phyloP scores from a whole-genome alignment of 2,113 vertebrate species.

The Cnemophilus loriae region DNA sequence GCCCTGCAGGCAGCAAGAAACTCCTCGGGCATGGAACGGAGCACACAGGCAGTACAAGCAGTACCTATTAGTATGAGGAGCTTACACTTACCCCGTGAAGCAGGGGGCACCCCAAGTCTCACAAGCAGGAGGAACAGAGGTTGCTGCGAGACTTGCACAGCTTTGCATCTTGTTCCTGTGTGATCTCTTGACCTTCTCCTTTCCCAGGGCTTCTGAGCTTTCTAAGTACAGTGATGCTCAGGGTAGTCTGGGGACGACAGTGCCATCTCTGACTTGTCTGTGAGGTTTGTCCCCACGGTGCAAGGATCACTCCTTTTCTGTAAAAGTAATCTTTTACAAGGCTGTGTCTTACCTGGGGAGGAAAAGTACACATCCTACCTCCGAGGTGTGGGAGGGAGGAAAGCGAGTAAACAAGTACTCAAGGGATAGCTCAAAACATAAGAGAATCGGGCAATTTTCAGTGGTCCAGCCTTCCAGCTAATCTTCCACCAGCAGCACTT shows the following conservation, averaged over 20 bases:
- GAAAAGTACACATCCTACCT: background rate
- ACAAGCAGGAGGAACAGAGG: background rate
- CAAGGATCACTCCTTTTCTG: background rate
- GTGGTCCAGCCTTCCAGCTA: background rate
- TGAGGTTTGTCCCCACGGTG: background rate
- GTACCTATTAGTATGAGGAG: background rate
- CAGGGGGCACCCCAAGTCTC: background rate
- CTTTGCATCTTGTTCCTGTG: background rate
- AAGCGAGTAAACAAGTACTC: background rate
- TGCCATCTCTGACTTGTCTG: background rate
- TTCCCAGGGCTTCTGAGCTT: background rate
- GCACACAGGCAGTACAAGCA: background rate
- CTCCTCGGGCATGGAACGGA: accelerated
- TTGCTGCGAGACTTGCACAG: background rate
- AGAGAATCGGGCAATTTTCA: background rate
- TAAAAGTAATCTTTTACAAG: background rate
- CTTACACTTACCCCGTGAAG: accelerated
- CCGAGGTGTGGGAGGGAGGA: background rate
- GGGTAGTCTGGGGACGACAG: background rate
- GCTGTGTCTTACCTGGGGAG: background rate
- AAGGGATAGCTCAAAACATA: background rate
- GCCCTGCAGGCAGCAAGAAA: background rate
- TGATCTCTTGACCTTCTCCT: background rate
- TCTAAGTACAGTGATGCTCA: background rate
- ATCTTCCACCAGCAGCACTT: background rate